Evolutionary conservation across 2,888 invertebrate genomes (phyloP).

Genomic region (Drosophila maculinotata): DNA sequence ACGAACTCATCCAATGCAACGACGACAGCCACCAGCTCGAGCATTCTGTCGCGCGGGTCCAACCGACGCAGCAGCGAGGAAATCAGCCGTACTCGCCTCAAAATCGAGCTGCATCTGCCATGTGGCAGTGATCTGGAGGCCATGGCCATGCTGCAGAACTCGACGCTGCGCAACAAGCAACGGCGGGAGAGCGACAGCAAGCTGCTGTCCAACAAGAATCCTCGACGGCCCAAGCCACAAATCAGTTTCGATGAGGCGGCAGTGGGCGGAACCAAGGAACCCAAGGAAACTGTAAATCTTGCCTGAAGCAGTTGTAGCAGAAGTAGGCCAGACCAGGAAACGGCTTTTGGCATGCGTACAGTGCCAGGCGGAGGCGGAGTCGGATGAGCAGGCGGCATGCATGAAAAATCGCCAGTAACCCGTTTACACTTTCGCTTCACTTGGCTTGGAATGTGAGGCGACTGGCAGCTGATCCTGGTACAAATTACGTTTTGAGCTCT

Average conservation of each 20-base stretch:
- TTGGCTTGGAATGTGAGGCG: conserved; percentile 61
- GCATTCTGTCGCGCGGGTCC: conserved; percentile 87
- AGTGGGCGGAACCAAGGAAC: conserved; percentile 37
- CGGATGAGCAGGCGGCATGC: conserved; percentile 5
- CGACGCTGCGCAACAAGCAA: conserved; percentile 41
- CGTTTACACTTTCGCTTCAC: conserved; percentile 79
- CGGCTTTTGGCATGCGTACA: background rate
- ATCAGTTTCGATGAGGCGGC: conserved; percentile 82
- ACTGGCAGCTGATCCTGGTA: conserved; percentile 39
- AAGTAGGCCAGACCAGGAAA: conserved; percentile 5
- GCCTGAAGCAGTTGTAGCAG: conserved; percentile 14
- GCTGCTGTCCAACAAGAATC: conserved; percentile 26
- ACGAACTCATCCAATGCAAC: conserved; percentile 86
- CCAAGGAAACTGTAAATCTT: conserved; percentile 57
- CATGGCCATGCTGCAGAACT: conserved; percentile 79
- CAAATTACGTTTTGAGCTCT: conserved; percentile 64
- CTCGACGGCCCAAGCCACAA: conserved; percentile 74
- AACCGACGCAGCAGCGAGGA: conserved; percentile 86
- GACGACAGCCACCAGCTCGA: conserved; percentile 86
- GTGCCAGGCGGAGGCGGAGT: background rate
- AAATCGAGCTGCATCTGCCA: conserved; percentile 77
- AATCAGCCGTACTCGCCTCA: conserved; percentile 64
- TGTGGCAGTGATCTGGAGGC: conserved; percentile 76
- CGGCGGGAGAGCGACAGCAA: conserved; percentile 56
- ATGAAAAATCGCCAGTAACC: conserved; percentile 71